Evolutionary conservation across 2,888 invertebrate species (phyloP).

Genomic region (Dasysyrphus tricinctus): DNA sequence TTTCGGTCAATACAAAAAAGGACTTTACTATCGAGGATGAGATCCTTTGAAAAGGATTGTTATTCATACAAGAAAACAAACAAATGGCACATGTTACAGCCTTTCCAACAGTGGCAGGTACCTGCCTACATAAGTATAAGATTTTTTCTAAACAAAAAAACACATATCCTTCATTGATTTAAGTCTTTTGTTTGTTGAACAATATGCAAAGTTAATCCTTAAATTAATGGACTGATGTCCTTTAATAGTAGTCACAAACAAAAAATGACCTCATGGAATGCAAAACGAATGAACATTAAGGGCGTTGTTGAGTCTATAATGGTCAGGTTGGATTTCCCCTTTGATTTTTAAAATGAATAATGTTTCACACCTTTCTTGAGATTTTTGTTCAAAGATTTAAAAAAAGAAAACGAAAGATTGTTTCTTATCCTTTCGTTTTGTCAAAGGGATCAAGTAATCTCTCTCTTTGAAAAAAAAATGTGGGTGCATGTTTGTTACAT

Average conservation of each 20-base stretch:
- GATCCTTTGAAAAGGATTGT: conserved; percentile 63
- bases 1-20: conserved; percentile 40
- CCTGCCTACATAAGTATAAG: too few relatives aligned
- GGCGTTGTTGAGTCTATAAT: conserved; percentile 38
- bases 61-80: conserved; percentile 53
- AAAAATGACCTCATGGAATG: conserved; percentile 44
- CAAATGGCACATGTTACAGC: conserved; percentile 68
- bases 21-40: conserved; percentile 25
- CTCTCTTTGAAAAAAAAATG: conserved; percentile 5
- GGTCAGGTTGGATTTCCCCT: conserved; percentile 28
- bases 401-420: conserved; percentile 10
- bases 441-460: conserved; percentile 69
- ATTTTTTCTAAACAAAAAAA: too few relatives aligned
- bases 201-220: conserved; percentile 63
- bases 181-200: conserved; percentile 38
- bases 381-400: conserved; percentile 2
- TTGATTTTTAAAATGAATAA: conserved; percentile 7
- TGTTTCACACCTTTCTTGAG: conserved; percentile 62
- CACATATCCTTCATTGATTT: conserved; percentile 24
- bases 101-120: conserved; percentile 66
- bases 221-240: conserved; percentile 71
- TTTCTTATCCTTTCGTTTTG: background rate
- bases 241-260: conserved; percentile 2
- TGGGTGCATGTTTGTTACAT: conserved; percentile 56
- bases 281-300: conserved; percentile 24